Base-by-base conservation (phyloP, 2,797 vertebrate genomes). In the Ctenopoma multispine region DNA sequence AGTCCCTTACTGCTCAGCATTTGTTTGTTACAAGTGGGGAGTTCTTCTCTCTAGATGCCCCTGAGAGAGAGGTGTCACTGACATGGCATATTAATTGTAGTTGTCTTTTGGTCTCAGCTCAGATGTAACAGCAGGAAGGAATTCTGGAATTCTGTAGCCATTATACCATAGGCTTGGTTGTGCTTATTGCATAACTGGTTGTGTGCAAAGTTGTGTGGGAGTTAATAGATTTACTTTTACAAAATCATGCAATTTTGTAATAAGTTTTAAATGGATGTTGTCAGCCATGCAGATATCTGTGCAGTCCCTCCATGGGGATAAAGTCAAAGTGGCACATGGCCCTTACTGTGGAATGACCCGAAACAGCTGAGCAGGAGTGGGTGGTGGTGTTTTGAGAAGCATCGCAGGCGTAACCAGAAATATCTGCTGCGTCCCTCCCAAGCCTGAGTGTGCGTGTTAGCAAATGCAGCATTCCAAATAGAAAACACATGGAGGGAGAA, bases 341-440 rank as follows among this genome's bases (percentile, higher is more conserved):
- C 71, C 79, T 67, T 54, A 31, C 90, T 85, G 83, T 87, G 91
- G 92, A 93, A 93, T 91, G 87, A 86, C 79, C 82, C 46, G 63
- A 91, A 94, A 93, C 94, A 95, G 94, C 93, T 94, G 94, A 93
- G 87, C 67, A 80, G 79, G 82, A 85, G 87, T 87, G 92, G 91
- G 92, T 82, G 87, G 86, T 81, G 87, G 88, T 90, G 91, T 88
- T 91, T 86, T 82, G 75, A 88, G 80, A 77, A 66, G 83, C 49
- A 31, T 72, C 57, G 59, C 71, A 82, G 76, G 78, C 87, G 74
- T 82, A 85, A 89, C 89, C 90, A 89, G 90, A 95, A 93, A 94
- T 93, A 94, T 92, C 91, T 64, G 75, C 74, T 13, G 86, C 41
- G 88, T 93, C 90, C 90, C 90, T 92, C 83, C 86, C 88, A 88